Conservation (phyloP, 2,113 vertebrate genomes). For the Barnardius zonarius region DNA sequence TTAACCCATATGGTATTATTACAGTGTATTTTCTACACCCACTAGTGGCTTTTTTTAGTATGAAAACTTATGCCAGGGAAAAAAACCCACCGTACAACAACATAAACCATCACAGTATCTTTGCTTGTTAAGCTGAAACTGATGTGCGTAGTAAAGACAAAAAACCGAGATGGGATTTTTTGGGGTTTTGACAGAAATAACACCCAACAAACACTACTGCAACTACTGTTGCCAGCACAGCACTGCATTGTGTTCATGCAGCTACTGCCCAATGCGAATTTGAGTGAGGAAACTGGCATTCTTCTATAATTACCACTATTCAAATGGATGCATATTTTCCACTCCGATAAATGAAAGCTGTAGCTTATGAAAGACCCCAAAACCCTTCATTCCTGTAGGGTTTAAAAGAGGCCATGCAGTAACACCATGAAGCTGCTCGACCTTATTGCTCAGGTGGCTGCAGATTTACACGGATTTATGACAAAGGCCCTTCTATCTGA, state of each 20-base stretch:
- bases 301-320: background rate
- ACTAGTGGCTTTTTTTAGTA: constrained; percentile 50
- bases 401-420: background rate
- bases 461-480: background rate
- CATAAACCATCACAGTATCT: constrained; percentile 6
- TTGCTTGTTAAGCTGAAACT: background rate
- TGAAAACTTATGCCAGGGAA: background rate
- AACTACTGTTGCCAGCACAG: background rate
- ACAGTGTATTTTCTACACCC: constrained; percentile 27
- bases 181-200: background rate
- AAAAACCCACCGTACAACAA: background rate
- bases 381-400: background rate
- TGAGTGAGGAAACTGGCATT: background rate
- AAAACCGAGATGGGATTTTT: background rate
- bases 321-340: background rate
- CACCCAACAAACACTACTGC: background rate
- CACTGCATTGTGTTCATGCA: background rate
- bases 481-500: background rate
- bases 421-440: background rate
- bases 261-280: background rate
- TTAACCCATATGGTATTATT: background rate
- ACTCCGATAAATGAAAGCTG: background rate
- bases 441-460: background rate
- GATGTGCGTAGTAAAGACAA: background rate
- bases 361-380: background rate